Evolutionary conservation across 2,888 invertebrate species (phyloP), one percentile per base, ranked within the genome.

Genomic region (Strigamia maritima): DNA sequence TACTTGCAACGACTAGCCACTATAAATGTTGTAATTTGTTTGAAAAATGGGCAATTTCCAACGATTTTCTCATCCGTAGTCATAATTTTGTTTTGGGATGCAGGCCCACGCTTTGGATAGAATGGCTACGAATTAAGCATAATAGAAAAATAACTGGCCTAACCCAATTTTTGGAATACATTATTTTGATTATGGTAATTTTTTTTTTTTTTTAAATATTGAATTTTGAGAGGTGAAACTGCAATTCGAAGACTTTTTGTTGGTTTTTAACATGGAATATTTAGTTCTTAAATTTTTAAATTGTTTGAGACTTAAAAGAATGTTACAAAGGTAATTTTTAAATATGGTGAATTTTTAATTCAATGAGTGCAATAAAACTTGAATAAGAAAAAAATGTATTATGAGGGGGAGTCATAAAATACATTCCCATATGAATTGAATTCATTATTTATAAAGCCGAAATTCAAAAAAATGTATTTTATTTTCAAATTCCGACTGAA

Each of bases 1-100:
- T 28, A 26, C 14, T 28, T 28, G 70, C 70, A 70, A 70, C 70
- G 70, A 54, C 54, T 19, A 19, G 54, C 54, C 54, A 54, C 70
- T 70, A 70, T 70, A 70, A 70, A 70, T 70, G 70, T 28, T 70
- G 70, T 70, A 70, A 70, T 70, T 70, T 70, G 28, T 26, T 70
- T 70, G 70, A 70, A 70, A 28, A 70, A 70, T 70, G 70, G 70
- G 70, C 2, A 24, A 70, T 70, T 70, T 70, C 16, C 24, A 12
- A 8, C 14, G 70, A 65, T 65, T 26, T 65, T 70, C 28, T 1
- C 28, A 70, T 28, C 28, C 70, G 22, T 12, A 70, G 28, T 8
- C 70, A 70, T 70, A 28, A 70, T 28, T 70, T 70, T 70, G 26
- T 24, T 6, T 70, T 70, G 26, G 28, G 14, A 16, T 70, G 19